Percentiles rank a stretch among this genome's conserved stretches.
phyloP scores from a whole-genome alignment of 1,140 invertebrate species.

The Arion vulgaris region DNA sequence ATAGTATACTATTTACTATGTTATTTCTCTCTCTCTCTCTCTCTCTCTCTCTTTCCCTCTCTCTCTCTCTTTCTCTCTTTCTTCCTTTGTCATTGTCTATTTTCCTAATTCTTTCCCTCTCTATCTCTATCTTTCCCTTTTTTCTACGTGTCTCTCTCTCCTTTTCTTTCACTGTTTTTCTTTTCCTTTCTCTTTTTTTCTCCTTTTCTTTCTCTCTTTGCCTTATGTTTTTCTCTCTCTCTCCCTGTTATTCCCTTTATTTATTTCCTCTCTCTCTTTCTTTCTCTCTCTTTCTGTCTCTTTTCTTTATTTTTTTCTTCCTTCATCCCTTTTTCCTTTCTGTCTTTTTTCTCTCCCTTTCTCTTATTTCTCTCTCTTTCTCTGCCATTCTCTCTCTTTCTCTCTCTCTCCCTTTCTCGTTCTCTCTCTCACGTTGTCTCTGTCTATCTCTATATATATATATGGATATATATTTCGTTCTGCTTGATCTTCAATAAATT shows the following conservation, averaged over 20 bases:
- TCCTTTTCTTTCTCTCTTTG: background rate
- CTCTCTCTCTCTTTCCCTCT: background rate
- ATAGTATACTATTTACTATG: no score
- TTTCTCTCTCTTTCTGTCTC: background rate
- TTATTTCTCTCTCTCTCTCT: background rate
- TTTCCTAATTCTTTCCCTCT: background rate
- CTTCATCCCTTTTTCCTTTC: background rate
- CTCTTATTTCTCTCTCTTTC: background rate
- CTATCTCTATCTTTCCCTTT: background rate
- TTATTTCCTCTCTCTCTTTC: no score
- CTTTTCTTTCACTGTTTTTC: slow-evolving; percentile 6
- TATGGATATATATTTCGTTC: no score
- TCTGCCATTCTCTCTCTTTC: background rate
- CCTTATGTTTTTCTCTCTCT: background rate
- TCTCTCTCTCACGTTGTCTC: background rate
- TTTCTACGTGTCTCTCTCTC: background rate
- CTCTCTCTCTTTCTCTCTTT: slow-evolving; percentile 6
- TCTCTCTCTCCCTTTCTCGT: background rate
- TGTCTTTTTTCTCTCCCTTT: slow-evolving; percentile 13
- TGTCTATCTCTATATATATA: no score
- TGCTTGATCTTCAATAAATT: no score
- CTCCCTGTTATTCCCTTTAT: no score
- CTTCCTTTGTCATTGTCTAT: background rate
- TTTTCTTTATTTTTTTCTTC: background rate
- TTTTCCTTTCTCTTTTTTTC: slow-evolving; percentile 17